Base-by-base conservation (phyloP, 2,113 vertebrate genomes). In the Salvelinus namaycush region DNA sequence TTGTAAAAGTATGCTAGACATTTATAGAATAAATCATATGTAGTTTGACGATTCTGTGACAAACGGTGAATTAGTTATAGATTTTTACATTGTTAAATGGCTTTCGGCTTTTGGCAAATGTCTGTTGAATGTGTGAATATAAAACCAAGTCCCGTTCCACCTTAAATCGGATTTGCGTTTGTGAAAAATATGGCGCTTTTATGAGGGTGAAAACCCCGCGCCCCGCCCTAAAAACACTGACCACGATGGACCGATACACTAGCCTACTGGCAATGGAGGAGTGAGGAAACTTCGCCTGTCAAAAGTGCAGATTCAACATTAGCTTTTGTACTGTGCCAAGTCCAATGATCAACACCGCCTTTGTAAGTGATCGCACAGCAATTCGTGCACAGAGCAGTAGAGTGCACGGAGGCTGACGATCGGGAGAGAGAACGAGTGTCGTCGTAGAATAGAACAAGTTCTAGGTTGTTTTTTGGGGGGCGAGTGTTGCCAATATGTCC, bases 131-230 rank as follows among this genome's bases (percentile, higher is more conserved):
- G 5, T 34, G 12, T 51, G 48, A 51, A 51, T 51, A 51, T 51
- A 34, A 34, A 34, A 34, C 34, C 34, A 34, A 16, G 3, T 54
- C 14, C 66, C 83, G 76, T 80, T 89, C 90, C 80, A 59, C 90
- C 91, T 92, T 92, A 90, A 90, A 77, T 54, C 14, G 68, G 16
- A 70, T 66, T n/a, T 73, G 72, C 80, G 78, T 80, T 79, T 77
- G 81, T 66, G 73, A 75, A 83, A 84, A 84, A 85, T 76, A 86
- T 87, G 90, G 89, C 86, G 90, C 84, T 75, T 3, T 8, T 22
- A 14, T 24, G 16, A 26, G 27, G 18, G 34, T 22, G n/a, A 62
- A 20, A 62, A 60, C n/a, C n/a, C 22, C 51, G 79, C 54, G 77
- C 81, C 86, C 83, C 84, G 86, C 87, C 86, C 88, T 82, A 88